phyloP scores from a whole-genome alignment of 2,888 invertebrate species.

The Latheticus oryzae region DNA sequence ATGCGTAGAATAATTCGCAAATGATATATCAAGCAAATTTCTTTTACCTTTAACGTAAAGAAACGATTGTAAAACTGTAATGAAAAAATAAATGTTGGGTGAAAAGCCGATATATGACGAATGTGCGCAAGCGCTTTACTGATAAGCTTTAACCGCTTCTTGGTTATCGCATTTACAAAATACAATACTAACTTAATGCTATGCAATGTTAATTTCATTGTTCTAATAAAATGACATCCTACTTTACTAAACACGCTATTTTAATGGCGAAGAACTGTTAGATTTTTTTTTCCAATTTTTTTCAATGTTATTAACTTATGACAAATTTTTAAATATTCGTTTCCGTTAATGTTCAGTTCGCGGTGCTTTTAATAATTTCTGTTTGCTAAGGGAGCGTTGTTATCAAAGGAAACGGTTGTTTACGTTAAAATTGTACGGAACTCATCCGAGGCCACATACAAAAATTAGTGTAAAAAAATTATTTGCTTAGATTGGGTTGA shows the following conservation, averaged over 20 bases:
- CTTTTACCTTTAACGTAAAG: conserved; percentile 25
- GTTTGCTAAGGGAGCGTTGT: conserved; percentile 50
- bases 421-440: conserved; percentile 46
- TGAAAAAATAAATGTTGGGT: conserved; percentile 37
- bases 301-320: background rate
- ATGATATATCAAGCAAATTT: conserved; percentile 23
- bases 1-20: conserved; percentile 10
- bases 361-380: conserved; percentile 23
- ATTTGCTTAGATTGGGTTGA: conserved; percentile 15
- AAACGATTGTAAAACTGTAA: conserved; percentile 33
- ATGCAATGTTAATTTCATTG: conserved; percentile 38
- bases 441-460: conserved; percentile 37
- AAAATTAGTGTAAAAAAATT: conserved; percentile 36
- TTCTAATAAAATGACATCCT: conserved; percentile 32
- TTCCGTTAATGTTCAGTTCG: conserved; percentile 28
- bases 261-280: conserved; percentile 4
- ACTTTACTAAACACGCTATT: conserved; percentile 30
- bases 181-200: conserved; percentile 38
- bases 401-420: conserved; percentile 58
- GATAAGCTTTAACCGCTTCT: conserved; percentile 40
- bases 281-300: conserved; percentile 5
- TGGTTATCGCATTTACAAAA: conserved; percentile 40
- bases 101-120: conserved; percentile 36
- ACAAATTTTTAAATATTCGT: conserved; percentile 4
- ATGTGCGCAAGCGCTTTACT: conserved; percentile 32